Evolutionary conservation across 1,140 invertebrate genomes (phyloP).

Genomic region (Hyposmocoma kahamanoa): DNA sequence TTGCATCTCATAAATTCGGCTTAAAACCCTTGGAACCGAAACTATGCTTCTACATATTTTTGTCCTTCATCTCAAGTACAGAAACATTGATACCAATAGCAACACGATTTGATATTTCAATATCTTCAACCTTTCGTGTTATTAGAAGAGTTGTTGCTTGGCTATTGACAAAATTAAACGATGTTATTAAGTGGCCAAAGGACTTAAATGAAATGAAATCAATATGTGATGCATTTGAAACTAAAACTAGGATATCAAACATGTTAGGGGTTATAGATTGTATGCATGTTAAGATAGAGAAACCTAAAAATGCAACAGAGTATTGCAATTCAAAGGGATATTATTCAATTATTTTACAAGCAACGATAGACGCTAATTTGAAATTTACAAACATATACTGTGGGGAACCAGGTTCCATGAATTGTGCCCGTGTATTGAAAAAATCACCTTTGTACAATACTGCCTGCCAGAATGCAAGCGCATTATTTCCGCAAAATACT

Average conservation of each 20-base stretch:
- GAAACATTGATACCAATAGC: slow-evolving; percentile 48
- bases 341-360: slow-evolving; percentile 47
- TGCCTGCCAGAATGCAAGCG: slow-evolving; percentile 31
- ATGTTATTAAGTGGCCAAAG: slow-evolving; percentile 45
- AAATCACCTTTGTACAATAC: slow-evolving; percentile 41
- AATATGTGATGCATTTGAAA: slow-evolving; percentile 36
- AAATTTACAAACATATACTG: slow-evolving; percentile 44
- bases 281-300: slow-evolving; percentile 47
- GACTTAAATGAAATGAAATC: slow-evolving; percentile 29
- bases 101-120: slow-evolving; percentile 51
- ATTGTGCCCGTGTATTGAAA: slow-evolving; percentile 19
- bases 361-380: slow-evolving; percentile 42
- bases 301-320: slow-evolving; percentile 45
- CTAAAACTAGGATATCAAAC: slow-evolving; percentile 38
- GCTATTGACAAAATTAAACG: slow-evolving; percentile 49
- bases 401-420: slow-evolving; percentile 45
- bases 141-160: slow-evolving; percentile 45
- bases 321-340: slow-evolving; percentile 51
- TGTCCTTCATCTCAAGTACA: slow-evolving; percentile 44
- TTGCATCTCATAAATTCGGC: slow-evolving; percentile 50
- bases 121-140: slow-evolving; percentile 52
- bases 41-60: slow-evolving; percentile 51
- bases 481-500: slow-evolving; percentile 40
- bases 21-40: slow-evolving; percentile 44
- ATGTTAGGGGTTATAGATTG: slow-evolving; percentile 46